Evolutionary conservation across 2,888 invertebrate genomes (phyloP).

Genomic region (Acrobasis consociella): DNA sequence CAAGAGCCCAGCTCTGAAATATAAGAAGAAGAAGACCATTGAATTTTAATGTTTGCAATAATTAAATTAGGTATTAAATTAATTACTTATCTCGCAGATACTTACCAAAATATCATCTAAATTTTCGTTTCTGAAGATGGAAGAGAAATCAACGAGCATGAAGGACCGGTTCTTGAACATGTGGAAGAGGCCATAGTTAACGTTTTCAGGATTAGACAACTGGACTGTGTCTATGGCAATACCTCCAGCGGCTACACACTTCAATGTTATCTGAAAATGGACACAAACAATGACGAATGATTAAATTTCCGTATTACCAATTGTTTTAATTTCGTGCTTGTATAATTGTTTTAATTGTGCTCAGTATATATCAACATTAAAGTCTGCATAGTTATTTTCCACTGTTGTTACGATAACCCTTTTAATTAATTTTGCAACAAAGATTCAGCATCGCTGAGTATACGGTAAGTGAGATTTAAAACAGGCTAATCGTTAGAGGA

Average conservation of each 20-base stretch:
- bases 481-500: too few species aligned
- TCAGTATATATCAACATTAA: too few species aligned
- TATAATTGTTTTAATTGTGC: too few species aligned
- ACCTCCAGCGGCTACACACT: constrained; percentile 38
- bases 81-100: background rate
- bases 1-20: too few species aligned
- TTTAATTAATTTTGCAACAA: too few species aligned
- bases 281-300: background rate
- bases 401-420: too few species aligned
- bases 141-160: constrained; percentile 39
- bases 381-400: too few species aligned
- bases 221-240: constrained; percentile 42
- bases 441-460: too few species aligned
- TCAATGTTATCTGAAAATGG: constrained; percentile 41
- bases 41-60: background rate
- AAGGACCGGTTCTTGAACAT: constrained; percentile 38
- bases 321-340: too few species aligned
- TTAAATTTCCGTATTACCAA: too few species aligned
- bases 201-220: constrained; percentile 42
- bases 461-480: too few species aligned
- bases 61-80: background rate
- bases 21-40: too few species aligned
- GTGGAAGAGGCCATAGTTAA: constrained; percentile 41
- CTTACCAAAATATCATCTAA: constrained; percentile 40
- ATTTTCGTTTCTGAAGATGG: constrained; percentile 40